Evolutionary conservation across 2,888 invertebrate genomes (phyloP), one percentile per base, ranked within the genome.

Genomic region (Kuschelorhynchus macadamiae): DNA sequence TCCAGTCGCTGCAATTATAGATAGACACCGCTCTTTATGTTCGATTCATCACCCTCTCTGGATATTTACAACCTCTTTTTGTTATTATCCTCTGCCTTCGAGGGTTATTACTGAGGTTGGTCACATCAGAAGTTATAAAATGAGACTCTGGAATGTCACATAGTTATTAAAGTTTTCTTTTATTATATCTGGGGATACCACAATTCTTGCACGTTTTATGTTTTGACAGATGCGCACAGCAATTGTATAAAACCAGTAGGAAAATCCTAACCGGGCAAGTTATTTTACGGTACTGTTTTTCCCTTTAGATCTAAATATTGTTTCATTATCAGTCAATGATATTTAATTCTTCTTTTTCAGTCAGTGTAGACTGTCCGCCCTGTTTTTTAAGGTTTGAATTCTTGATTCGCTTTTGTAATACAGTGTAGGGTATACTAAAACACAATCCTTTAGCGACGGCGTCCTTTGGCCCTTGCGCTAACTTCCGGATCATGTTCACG

Each of bases 51-150:
- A 25, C 25, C 3, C 4, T 3, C 7, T 25, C 25, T 3, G 25
- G 7, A 25, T 25, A 5, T 5, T 25, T 25, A 7, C 25, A 5
- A 5, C 25, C 25, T 25, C 4, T 7, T 7, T 25, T 7, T 25
- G 25, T 7, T 3, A 25, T 25, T 5, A 25, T 25, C 7, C 7
- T 25, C 3, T 25, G 3, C 7, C 25, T 25, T 25, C 25, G 4
- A 5, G 41, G 39, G 20, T 55, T 36, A 50, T 50, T 25, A 18
- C 17, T 36, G 1, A 55, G 17, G 18, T 55, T 36, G 3, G 36
- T 55, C 21, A 16, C 36, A 20, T 55, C 55, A 55, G 36, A 55
- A 56, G 41, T 56, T 12, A 56, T 39, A 12, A 56, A 20, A 21
- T 56, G 41, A 25, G 14, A 14, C 21, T 41, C n/a, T 16, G 56